Evolutionary conservation across 2,888 invertebrate species (phyloP).

Genomic region (Salpingus planirostris): DNA sequence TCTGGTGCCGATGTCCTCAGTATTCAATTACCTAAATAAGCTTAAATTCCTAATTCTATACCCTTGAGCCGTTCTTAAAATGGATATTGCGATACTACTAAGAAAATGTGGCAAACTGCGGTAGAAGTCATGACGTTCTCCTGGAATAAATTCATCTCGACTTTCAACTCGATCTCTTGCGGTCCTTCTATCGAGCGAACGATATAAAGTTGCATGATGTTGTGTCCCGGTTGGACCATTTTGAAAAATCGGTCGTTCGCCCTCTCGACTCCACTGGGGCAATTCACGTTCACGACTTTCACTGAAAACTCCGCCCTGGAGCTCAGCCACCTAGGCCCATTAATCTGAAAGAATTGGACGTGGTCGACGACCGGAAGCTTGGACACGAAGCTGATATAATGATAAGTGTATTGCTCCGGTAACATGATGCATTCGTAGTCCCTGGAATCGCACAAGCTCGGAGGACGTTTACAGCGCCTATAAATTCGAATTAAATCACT

Average conservation of each 20-base stretch:
- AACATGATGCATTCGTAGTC: constrained; percentile 66
- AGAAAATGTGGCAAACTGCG: constrained; percentile 75
- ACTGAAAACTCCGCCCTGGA: constrained; percentile 68
- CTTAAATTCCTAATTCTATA: no score
- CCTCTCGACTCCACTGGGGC: constrained; percentile 48
- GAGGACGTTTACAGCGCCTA: constrained; percentile 73
- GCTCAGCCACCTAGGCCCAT: constrained; percentile 65
- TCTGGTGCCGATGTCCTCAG: no score
- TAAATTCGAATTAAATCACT: constrained; percentile 34
- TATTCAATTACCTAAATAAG: no score
- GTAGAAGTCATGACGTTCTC: constrained; percentile 67
- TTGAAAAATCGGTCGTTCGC: constrained; percentile 39
- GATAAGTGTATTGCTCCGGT: constrained; percentile 83
- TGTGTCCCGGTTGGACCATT: constrained; percentile 41
- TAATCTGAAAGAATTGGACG: constrained; percentile 79
- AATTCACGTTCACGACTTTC: constrained; percentile 55
- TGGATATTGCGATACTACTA: constrained; percentile 77
- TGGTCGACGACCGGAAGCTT: constrained; percentile 56
- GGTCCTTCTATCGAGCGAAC: constrained; percentile 71
- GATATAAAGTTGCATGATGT: constrained; percentile 70
- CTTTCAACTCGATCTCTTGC: constrained; percentile 80
- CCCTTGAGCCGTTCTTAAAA: no score
- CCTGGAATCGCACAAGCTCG: constrained; percentile 61
- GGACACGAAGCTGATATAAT: constrained; percentile 87
- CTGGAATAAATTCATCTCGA: constrained; percentile 77